phyloP scores from a whole-genome alignment of 2,113 vertebrate species.

The Ptilorrhoa leucosticta region DNA sequence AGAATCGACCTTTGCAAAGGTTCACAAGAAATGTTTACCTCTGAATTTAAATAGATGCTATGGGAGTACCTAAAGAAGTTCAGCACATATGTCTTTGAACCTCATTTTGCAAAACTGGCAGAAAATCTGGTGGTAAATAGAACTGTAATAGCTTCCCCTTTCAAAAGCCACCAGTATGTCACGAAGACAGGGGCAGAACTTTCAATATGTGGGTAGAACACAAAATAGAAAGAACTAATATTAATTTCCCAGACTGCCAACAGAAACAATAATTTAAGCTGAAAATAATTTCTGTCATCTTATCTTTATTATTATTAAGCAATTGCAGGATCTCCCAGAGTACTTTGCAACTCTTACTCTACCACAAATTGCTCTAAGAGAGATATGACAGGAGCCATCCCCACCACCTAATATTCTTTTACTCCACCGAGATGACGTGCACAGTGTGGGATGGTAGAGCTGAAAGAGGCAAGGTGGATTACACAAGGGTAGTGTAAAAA shows the following conservation, averaged over 20 bases:
- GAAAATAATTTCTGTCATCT: neutral
- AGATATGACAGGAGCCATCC: neutral
- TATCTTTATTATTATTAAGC: neutral
- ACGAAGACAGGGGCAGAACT: neutral
- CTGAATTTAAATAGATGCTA: neutral
- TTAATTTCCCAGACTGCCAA: neutral
- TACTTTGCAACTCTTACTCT: neutral
- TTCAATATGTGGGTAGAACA: neutral
- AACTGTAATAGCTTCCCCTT: neutral
- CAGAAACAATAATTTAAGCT: neutral
- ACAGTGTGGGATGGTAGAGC: too few species aligned
- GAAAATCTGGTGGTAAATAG: neutral
- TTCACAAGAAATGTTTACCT: neutral
- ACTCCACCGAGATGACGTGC: accelerated
- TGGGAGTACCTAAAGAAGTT: neutral
- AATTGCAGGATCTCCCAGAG: neutral
- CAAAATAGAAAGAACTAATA: neutral
- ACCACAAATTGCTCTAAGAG: neutral
- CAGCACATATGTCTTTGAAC: neutral
- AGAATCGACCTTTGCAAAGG: constrained; percentile 19
- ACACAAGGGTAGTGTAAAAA: neutral
- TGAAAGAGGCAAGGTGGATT: neutral
- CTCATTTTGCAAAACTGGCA: neutral
- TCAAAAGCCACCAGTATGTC: neutral
- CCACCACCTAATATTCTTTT: accelerated